phyloP scores from a whole-genome alignment of 2,113 vertebrate genomes.

The Pavo muticus region DNA sequence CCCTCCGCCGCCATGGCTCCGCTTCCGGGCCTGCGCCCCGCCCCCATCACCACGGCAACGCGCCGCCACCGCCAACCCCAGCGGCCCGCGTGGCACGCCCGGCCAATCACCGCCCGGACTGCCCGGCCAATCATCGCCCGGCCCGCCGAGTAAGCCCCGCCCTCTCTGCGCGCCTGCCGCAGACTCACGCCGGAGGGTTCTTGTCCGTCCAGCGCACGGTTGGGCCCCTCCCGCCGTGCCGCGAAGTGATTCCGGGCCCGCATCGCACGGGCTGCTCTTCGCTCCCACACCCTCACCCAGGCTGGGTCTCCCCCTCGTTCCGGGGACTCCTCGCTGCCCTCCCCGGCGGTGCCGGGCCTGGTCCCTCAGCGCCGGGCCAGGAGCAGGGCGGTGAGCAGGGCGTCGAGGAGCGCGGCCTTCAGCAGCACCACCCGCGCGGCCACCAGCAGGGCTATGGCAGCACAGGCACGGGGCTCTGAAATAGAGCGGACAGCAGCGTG shows the following conservation, averaged over 20 bases:
- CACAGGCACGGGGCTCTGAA: rapidly evolving
- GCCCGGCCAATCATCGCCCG: neutral
- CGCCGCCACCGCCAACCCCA: neutral
- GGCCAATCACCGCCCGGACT: neutral
- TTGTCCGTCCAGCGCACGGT: too few species aligned
- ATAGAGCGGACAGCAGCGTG: rapidly evolving
- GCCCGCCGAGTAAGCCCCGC: too few species aligned
- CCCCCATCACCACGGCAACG: slow-evolving; percentile 54
- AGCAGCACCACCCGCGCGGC: slow-evolving; percentile 68
- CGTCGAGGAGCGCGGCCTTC: slow-evolving; percentile 69
- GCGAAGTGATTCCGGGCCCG: too few species aligned
- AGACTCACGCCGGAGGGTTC: too few species aligned
- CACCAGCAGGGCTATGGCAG: slow-evolving; percentile 17
- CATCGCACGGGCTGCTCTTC: neutral
- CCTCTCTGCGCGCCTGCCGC: too few species aligned
- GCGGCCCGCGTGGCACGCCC: neutral
- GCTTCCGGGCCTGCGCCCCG: neutral
- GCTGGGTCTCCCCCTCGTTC: neutral
- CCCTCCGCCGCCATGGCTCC: slow-evolving; percentile 20
- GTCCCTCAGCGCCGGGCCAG: neutral
- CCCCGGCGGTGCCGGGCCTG: rapidly evolving
- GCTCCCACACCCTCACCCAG: too few species aligned
- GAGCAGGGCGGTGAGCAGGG: slow-evolving; percentile 70
- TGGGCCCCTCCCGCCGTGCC: too few species aligned
- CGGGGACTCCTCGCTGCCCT: too few species aligned